Conservation (phyloP, 2,888 invertebrate species). For the Hemistola chrysoprasaria region DNA sequence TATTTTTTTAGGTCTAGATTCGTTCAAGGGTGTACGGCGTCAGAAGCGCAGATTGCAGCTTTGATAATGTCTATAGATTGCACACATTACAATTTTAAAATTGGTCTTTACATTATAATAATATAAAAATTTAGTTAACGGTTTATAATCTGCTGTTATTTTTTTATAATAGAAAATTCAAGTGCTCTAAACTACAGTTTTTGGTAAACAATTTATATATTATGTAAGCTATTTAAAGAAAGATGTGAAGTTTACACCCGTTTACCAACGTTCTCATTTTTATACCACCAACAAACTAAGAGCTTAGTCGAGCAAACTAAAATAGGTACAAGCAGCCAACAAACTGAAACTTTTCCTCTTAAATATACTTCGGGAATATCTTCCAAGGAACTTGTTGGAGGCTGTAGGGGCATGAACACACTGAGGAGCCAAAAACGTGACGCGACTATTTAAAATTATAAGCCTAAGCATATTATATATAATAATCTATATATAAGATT, state of each 20-base stretch:
- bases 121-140: too few relatives aligned
- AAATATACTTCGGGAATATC: constrained; percentile 24
- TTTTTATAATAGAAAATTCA: too few relatives aligned
- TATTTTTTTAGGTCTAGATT: constrained; percentile 7
- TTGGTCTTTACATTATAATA: too few relatives aligned
- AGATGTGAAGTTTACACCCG: not conserved
- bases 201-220: too few relatives aligned
- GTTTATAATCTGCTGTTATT: not conserved
- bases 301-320: constrained; percentile 16
- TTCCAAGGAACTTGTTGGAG: constrained; percentile 7
- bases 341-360: constrained; percentile 26
- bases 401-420: too few relatives aligned
- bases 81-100: too few relatives aligned
- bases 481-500: too few relatives aligned
- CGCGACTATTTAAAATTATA: too few relatives aligned
- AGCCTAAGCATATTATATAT: too few relatives aligned
- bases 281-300: constrained; percentile 18
- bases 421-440: too few relatives aligned
- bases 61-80: constrained; percentile 40
- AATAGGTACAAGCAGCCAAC: constrained; percentile 24
- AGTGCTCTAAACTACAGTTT: too few relatives aligned
- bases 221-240: too few relatives aligned
- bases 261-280: constrained; percentile 5
- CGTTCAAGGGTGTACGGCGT: constrained; percentile 28
- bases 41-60: constrained; percentile 40